Conservation (phyloP, 2,797 vertebrate species). For the Acipenser oxyrinchus region DNA sequence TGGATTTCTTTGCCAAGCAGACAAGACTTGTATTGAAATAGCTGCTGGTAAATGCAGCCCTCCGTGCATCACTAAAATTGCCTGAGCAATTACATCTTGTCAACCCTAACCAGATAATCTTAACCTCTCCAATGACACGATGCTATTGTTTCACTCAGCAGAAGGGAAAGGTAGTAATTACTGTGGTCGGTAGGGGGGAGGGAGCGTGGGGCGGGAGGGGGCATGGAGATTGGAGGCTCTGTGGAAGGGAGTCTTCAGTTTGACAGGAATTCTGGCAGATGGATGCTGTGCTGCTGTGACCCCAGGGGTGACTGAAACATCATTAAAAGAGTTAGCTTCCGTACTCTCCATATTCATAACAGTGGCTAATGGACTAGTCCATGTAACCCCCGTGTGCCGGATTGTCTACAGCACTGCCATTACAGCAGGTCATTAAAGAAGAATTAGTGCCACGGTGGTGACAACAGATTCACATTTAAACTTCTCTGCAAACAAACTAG, state of each 20-base stretch:
- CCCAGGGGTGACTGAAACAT: constrained; percentile 16
- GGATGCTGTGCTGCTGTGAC: constrained; percentile 23
- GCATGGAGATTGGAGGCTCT: neutral
- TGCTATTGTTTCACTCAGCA: constrained; percentile 35
- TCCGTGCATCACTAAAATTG: constrained; percentile 20
- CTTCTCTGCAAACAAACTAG: too few relatives aligned
- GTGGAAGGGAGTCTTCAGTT: too few relatives aligned
- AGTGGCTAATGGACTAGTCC: neutral
- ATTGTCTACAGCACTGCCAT: neutral
- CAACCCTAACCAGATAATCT: constrained; percentile 49
- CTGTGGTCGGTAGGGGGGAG: constrained; percentile 23
- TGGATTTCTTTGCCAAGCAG: constrained; percentile 27
- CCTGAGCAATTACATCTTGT: constrained; percentile 59
- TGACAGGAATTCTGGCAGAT: constrained; percentile 23
- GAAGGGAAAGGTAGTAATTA: constrained; percentile 39
- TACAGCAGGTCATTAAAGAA: neutral
- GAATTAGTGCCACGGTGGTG: neutral
- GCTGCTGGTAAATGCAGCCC: neutral
- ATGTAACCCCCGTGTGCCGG: neutral
- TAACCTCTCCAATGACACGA: constrained; percentile 50
- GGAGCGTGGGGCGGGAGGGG: constrained; percentile 17
- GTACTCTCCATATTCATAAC: neutral
- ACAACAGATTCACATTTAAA: neutral
- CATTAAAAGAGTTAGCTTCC: constrained; percentile 19
- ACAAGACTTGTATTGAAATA: constrained; percentile 5